These are phyloP conservation scores for Craterocephalus amniculus DNA, from an alignment of 2,797 vertebrate genomes.

Conservation along the genomic window DNA sequence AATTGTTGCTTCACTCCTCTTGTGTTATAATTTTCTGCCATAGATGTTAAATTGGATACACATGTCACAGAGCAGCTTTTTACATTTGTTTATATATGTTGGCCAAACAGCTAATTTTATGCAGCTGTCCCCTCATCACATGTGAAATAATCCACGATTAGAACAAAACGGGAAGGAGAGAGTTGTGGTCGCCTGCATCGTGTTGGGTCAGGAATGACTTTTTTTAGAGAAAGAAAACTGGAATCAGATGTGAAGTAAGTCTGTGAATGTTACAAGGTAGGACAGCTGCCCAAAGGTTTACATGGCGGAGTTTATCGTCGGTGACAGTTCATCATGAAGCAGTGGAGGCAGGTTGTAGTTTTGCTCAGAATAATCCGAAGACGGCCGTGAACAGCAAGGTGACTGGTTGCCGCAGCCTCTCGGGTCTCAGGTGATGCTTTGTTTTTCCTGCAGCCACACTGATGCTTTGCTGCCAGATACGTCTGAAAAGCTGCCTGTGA, in stretches of 20 bases:
- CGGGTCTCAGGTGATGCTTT: constrained; percentile 46
- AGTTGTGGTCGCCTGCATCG: too few relatives aligned
- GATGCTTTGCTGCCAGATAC: constrained; percentile 38
- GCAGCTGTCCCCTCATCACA: not conserved
- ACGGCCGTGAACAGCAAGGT: too few relatives aligned
- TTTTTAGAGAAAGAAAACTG: too few relatives aligned
- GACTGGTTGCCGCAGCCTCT: not conserved
- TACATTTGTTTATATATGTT: not conserved
- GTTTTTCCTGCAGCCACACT: constrained; percentile 36
- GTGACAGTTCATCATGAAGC: too few relatives aligned
- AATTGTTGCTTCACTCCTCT: not conserved
- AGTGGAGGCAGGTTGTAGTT: too few relatives aligned
- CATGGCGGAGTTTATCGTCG: too few relatives aligned
- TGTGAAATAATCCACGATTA: not conserved
- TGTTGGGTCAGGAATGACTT: too few relatives aligned
- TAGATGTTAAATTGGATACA: not conserved
- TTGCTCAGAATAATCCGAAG: too few relatives aligned
- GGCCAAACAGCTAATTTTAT: not conserved
- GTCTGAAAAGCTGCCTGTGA: constrained; percentile 12
- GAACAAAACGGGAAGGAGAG: too few relatives aligned
- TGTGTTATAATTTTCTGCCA: not conserved
- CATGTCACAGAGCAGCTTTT: not conserved
- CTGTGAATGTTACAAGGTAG: too few relatives aligned
- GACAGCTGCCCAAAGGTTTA: too few relatives aligned
- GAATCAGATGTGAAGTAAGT: too few relatives aligned